Evolutionary conservation across 1,140 invertebrate genomes (phyloP).

Genomic region (Macrobrachium rosenbergii): DNA sequence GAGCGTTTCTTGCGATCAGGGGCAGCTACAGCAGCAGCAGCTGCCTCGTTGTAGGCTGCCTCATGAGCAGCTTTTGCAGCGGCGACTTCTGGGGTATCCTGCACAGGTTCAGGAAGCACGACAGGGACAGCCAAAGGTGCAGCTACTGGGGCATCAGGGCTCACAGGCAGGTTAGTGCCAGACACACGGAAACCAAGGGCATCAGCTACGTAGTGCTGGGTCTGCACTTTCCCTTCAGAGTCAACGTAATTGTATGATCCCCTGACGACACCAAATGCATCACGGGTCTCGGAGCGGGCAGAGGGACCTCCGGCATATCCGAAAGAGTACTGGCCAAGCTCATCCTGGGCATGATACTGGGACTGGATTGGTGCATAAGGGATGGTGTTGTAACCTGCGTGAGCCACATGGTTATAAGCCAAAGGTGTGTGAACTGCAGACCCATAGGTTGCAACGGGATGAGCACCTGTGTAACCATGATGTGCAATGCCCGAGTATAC

Average conservation of each 20-base stretch:
- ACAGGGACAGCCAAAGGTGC: slow-evolving; percentile 1
- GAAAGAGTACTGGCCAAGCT: slow-evolving; percentile 53
- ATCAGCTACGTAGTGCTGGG: slow-evolving; percentile 50
- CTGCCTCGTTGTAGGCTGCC: slow-evolving; percentile 8
- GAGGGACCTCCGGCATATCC: slow-evolving; percentile 30
- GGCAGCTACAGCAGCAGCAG: slow-evolving; percentile 13
- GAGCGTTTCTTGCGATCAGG: slow-evolving; percentile 38
- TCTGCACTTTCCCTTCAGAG: slow-evolving; percentile 49
- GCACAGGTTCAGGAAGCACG: slow-evolving; percentile 29
- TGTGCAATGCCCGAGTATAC: not conserved
- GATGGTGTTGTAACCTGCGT: not conserved
- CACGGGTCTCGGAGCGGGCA: slow-evolving; percentile 36
- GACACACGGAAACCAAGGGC: slow-evolving; percentile 50
- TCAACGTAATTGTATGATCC: slow-evolving; percentile 50
- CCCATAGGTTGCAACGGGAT: not conserved
- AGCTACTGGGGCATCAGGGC: slow-evolving; percentile 32
- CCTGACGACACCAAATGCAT: slow-evolving; percentile 36
- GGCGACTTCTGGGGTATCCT: slow-evolving; percentile 51
- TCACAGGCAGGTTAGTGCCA: slow-evolving; percentile 50
- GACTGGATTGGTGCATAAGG: slow-evolving; percentile 38
- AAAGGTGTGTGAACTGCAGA: not conserved
- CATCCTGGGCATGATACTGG: slow-evolving; percentile 46
- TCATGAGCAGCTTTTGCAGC: slow-evolving; percentile 36
- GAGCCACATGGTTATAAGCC: not conserved
- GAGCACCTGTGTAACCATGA: not conserved